Percentiles rank a stretch among this genome's conserved stretches.
These are phyloP conservation scores for Erinaceus europaeus DNA, from an alignment of 2,113 vertebrate genomes.

Conservation along the genomic window DNA sequence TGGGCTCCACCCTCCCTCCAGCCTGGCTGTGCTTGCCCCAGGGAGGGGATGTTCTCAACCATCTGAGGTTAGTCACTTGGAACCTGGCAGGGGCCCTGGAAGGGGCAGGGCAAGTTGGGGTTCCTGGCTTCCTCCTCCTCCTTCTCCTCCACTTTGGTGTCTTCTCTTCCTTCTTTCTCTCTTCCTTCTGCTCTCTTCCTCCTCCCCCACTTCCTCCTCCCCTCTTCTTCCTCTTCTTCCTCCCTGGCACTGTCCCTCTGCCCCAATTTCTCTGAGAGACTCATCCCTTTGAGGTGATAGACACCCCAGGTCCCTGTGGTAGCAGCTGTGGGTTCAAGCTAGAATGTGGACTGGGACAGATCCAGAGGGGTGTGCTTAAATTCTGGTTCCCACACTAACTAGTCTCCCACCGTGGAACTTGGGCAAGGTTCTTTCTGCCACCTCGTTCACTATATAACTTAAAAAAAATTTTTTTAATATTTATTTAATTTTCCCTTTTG, in stretches of 20 bases:
- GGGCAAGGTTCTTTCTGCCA: not conserved
- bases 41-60: not conserved
- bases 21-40: not conserved
- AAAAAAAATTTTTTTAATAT: no score
- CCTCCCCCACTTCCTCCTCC: not conserved
- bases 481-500: no score
- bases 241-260: not conserved
- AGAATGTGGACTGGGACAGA: not conserved
- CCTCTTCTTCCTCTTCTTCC: not conserved
- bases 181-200: not conserved
- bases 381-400: not conserved
- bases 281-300: not conserved
- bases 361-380: no score
- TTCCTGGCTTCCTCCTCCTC: not conserved
- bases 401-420: not conserved
- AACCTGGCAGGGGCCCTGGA: not conserved
- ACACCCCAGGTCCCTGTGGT: not conserved
- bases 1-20: constrained; percentile 24
- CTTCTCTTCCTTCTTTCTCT: not conserved
- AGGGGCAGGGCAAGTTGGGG: not conserved
- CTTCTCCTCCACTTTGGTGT: not conserved
- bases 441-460: not conserved
- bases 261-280: not conserved
- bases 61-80: constrained; percentile 36
- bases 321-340: not conserved